Percentiles rank a stretch among this genome's conserved stretches.
Conservation (phyloP, 2,888 invertebrate genomes). For the Eremobia ochroleuca region DNA sequence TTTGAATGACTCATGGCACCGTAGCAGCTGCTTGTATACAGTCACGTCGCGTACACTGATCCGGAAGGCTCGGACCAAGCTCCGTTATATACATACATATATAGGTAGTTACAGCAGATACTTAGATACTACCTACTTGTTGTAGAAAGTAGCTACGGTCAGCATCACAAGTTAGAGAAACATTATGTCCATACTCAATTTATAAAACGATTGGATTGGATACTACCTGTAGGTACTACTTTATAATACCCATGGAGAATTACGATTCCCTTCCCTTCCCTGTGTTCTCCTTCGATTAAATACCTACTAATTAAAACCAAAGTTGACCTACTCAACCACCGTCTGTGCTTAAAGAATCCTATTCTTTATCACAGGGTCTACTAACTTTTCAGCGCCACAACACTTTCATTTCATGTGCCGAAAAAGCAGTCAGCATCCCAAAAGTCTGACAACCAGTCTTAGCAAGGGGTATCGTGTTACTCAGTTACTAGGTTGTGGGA, state of each 20-base stretch:
- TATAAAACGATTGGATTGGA: neutral
- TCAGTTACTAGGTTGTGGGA: neutral
- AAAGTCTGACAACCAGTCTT: neutral
- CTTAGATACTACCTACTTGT: neutral
- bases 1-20: neutral
- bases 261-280: no score
- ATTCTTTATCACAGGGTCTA: no score
- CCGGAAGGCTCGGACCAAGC: neutral
- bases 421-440: neutral
- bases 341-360: neutral
- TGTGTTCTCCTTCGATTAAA: neutral
- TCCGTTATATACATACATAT: neutral
- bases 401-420: neutral
- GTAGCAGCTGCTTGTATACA: neutral
- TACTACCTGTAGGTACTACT: neutral
- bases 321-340: neutral
- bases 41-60: neutral
- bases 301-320: neutral
- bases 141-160: slow-evolving; percentile 11
- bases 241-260: neutral
- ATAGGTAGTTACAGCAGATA: neutral
- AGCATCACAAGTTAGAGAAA: neutral
- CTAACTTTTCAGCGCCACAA: neutral
- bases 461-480: neutral
- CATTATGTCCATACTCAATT: neutral